A percentile compares a stretch with the other conserved stretches of the same genome.
phyloP scores from a whole-genome alignment of 1,140 invertebrate genomes.

The Wasmannia auropunctata region DNA sequence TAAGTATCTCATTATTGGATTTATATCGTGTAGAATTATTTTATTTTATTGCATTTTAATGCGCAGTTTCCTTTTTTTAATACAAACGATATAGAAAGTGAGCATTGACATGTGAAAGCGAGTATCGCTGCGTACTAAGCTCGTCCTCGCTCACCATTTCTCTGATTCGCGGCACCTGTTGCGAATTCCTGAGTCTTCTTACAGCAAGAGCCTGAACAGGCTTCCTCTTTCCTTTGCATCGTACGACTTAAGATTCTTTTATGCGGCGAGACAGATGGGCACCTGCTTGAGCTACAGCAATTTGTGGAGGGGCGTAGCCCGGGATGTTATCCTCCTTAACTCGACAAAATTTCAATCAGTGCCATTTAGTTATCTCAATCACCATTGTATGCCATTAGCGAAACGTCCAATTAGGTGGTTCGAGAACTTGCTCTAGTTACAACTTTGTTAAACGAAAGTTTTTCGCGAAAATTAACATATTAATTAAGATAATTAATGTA shows the following conservation, averaged over 20 bases:
- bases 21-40: not conserved
- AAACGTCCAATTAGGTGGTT: constrained; percentile 25
- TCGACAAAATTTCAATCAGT: constrained; percentile 57
- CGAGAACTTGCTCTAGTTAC: not conserved
- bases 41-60: not conserved
- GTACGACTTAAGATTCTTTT: constrained; percentile 54
- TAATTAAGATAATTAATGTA: not conserved
- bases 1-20: not conserved
- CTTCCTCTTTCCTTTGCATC: constrained; percentile 29
- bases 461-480: not conserved
- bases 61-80: not conserved
- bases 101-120: not conserved
- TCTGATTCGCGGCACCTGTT: constrained; percentile 72
- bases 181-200: constrained; percentile 59
- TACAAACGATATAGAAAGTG: not conserved
- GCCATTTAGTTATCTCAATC: constrained; percentile 55
- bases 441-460: not conserved
- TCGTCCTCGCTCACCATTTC: constrained; percentile 22
- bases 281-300: constrained; percentile 72
- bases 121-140: not conserved
- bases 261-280: constrained; percentile 67
- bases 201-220: constrained; percentile 6
- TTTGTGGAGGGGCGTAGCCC: constrained; percentile 62
- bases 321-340: constrained; percentile 56
- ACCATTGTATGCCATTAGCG: constrained; percentile 12